Evolutionary conservation across 1,140 invertebrate genomes (phyloP).

Genomic region (Neotoxoptera formosana): DNA sequence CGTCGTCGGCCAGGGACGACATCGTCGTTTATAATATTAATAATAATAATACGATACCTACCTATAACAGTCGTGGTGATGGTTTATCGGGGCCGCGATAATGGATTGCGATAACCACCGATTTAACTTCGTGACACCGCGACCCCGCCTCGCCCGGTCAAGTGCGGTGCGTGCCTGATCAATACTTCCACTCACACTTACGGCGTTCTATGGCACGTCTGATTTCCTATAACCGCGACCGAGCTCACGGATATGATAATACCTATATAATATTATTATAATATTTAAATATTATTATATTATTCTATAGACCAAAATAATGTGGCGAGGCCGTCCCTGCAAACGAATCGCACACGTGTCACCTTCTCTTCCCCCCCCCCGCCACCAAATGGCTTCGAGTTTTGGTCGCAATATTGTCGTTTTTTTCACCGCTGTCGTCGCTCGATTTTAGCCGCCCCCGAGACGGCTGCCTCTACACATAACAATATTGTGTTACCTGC

Average conservation of each 20-base stretch:
- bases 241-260: background rate
- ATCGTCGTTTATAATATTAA: background rate
- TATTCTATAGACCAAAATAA: background rate
- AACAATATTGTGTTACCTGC: too few relatives aligned
- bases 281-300: background rate
- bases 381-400: too few relatives aligned
- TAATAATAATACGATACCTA: too few relatives aligned
- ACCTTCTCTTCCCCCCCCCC: too few relatives aligned
- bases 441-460: too few relatives aligned
- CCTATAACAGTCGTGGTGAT: background rate
- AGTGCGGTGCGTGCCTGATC: conserved; percentile 6
- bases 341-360: too few relatives aligned
- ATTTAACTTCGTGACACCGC: background rate
- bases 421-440: too few relatives aligned
- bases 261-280: too few relatives aligned
- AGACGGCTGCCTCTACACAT: too few relatives aligned
- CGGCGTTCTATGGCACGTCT: background rate
- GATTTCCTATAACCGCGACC: background rate
- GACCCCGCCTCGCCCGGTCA: background rate
- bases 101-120: background rate
- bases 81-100: background rate
- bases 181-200: background rate
- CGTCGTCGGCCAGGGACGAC: too few relatives aligned
- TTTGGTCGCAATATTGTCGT: too few relatives aligned
- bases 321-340: too few relatives aligned